These are phyloP conservation scores for Phaethon lepturus DNA, from an alignment of 2,113 vertebrate species.

Conservation along the genomic window DNA sequence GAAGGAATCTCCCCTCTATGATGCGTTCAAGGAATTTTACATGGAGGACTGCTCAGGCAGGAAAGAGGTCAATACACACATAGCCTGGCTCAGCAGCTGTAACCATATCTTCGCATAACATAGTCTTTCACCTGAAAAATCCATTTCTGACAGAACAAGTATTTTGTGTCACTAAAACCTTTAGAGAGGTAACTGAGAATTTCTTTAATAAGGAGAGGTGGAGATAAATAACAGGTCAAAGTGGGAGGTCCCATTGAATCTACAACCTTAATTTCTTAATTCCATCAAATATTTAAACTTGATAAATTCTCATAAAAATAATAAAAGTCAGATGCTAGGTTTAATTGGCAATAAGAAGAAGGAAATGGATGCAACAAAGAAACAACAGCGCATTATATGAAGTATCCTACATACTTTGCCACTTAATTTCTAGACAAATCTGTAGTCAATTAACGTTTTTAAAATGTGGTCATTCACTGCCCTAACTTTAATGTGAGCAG, in stretches of 20 bases:
- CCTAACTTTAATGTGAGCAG: not conserved
- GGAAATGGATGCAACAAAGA: not conserved
- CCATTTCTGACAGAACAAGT: not conserved
- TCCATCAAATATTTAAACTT: not conserved
- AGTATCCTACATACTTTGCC: not conserved
- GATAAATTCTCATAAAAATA: not conserved
- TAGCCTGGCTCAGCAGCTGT: not conserved
- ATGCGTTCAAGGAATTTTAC: not conserved
- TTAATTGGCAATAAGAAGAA: not conserved
- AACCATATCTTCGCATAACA: not conserved
- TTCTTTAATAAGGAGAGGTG: not conserved
- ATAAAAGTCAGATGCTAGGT: not conserved
- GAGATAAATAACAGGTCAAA: not conserved
- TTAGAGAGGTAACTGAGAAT: not conserved
- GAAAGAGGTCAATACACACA: not conserved
- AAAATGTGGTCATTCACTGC: not conserved
- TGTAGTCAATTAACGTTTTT: not conserved
- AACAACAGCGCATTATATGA: not conserved
- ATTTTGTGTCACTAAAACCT: not conserved
- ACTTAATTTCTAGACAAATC: not conserved
- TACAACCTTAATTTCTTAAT: not conserved
- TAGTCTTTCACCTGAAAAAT: not conserved
- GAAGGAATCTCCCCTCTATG: not conserved
- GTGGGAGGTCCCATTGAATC: not conserved
- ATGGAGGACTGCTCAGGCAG: not conserved